Evolutionary conservation across 2,797 vertebrate species (phyloP).

Genomic region (Cossypha niveicapilla): DNA sequence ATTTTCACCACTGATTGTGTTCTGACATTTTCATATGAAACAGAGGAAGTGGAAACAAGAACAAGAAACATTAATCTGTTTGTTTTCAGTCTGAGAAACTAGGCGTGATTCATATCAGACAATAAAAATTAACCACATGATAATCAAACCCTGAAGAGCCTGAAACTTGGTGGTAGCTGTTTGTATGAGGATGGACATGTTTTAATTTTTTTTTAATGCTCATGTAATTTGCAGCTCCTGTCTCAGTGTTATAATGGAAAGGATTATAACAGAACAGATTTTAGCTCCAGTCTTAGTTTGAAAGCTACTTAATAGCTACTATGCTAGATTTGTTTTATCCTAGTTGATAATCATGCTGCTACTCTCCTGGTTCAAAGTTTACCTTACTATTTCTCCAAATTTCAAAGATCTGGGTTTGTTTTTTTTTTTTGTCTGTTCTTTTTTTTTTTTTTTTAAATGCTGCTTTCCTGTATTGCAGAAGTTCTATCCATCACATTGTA

Average conservation of each 20-base stretch:
- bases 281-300: neutral
- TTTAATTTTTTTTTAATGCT: neutral
- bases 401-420: conserved; percentile 29
- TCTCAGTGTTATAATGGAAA: neutral
- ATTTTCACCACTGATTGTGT: neutral
- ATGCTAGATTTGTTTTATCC: neutral
- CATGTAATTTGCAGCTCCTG: neutral
- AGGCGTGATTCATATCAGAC: neutral
- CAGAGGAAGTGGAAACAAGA: neutral
- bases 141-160: neutral
- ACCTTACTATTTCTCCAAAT: neutral
- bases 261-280: neutral
- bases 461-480: neutral
- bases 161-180: neutral
- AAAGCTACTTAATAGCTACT: neutral
- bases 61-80: neutral
- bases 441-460: neutral
- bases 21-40: neutral
- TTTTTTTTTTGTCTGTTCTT: too few relatives aligned
- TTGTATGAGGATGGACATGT: rapidly evolving
- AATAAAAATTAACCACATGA: neutral
- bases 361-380: neutral
- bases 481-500: neutral
- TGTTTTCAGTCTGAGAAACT: neutral
- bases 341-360: neutral